These are phyloP conservation scores for Halisarca cf. caerulea DNA, from an alignment of 37 sponge, comb jelly and placozoan species.

Conservation along the genomic window DNA sequence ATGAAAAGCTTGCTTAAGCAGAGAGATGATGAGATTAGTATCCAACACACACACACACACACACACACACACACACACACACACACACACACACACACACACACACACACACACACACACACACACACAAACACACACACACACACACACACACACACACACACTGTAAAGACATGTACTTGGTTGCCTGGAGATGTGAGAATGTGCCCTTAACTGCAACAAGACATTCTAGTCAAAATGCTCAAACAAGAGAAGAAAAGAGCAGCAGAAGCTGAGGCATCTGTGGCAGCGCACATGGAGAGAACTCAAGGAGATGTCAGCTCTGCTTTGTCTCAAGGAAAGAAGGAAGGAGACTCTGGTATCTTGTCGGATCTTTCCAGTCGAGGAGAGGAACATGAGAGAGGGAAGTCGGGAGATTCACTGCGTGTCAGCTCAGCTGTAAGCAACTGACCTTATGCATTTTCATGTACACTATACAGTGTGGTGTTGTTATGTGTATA, in stretches of 20 bases:
- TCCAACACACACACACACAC: background rate
- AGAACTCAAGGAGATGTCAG: background rate
- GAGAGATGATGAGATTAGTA: slow-evolving; percentile 95
- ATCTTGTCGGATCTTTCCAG: background rate
- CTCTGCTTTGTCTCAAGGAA: background rate
- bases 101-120: too few relatives aligned
- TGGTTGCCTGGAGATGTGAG: too few relatives aligned
- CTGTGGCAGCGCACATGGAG: slow-evolving; percentile 29
- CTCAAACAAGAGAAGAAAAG: slow-evolving; percentile 84
- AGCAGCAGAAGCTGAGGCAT: slow-evolving; percentile 72
- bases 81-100: too few relatives aligned
- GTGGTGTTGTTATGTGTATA: too few relatives aligned
- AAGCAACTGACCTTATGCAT: background rate
- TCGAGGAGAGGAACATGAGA: background rate
- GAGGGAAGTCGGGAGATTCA: background rate
- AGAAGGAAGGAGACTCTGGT: slow-evolving; percentile 5
- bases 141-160: too few relatives aligned
- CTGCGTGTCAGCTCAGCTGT: slow-evolving; percentile 4
- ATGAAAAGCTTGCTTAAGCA: slow-evolving; percentile 82
- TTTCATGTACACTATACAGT: background rate
- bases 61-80: background rate
- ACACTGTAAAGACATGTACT: too few relatives aligned
- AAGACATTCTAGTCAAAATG: slow-evolving; percentile 81
- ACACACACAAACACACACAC: too few relatives aligned
- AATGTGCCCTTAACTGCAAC: too few relatives aligned